Base-by-base conservation (phyloP, 2,888 invertebrate genomes). In the Muschampia plurimacula region DNA sequence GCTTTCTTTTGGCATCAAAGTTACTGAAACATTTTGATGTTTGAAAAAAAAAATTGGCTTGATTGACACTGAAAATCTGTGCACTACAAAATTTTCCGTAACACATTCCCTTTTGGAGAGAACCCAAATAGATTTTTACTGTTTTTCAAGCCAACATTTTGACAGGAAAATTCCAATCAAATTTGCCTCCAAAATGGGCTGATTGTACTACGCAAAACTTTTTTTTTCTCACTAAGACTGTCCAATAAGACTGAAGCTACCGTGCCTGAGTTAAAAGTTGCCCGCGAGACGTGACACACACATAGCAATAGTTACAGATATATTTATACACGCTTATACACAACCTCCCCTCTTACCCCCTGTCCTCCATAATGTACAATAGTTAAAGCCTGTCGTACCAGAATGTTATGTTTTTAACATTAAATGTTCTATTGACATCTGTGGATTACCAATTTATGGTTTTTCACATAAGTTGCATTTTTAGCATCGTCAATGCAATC, bases 301-400 rank as follows among this genome's bases (percentile, higher is more conserved):
- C 77, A 80, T 90, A 91, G 89, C 86, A 84, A 88, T 91, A 92
- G 79, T 75, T 78, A 86, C 84, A 88, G 86, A 87, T 86, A 85
- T 89, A 91, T 93, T 90, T 92, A 86, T 85, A 89, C 86, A 89
- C 88, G 82, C 41, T 46, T 84, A 86, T 88, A 89, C 87, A 89
- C 86, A 85, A 84, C 75, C 77, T 76, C 81, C 80, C 84, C 84
- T 57, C 81, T 77, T 68, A 69, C 83, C 88, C 88, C 84, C 76
- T 74, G 69, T 92, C 93, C 93, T 93, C 93, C 93, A 93, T 77
- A 91, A 85, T 86, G 78, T 93, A 92, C 93, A 93, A 93, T 93
- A 93, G 93, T 87, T 78, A 80, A 83, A 82, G 88, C 74, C 75
- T 82, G 76, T 0, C 67, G 70, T 36, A 76, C 67, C 83, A 91